Percentiles rank a stretch among this genome's conserved stretches.
These are phyloP conservation scores for Drosophila pandora DNA, from an alignment of 1,140 invertebrate genomes.

Conservation along the genomic window DNA sequence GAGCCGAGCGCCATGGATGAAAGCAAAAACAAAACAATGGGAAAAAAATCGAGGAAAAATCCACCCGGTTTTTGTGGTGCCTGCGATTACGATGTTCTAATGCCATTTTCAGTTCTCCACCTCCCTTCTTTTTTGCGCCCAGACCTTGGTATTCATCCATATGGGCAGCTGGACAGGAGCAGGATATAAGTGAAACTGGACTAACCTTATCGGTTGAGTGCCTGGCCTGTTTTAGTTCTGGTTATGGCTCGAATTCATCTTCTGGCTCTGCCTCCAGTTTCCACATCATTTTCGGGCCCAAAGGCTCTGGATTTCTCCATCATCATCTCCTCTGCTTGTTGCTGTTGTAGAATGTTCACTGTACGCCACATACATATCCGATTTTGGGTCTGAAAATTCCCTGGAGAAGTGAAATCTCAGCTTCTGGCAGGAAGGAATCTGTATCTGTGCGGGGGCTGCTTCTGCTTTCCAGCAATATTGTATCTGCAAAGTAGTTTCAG, in stretches of 20 bases:
- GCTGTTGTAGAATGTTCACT: constrained; percentile 6
- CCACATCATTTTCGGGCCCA: background rate
- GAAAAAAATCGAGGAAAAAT: constrained; percentile 64
- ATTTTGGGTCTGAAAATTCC: constrained; percentile 37
- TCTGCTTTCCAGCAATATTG: constrained; percentile 31
- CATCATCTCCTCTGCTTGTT: constrained; percentile 33
- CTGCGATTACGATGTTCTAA: constrained; percentile 76
- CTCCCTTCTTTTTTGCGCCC: constrained; percentile 9
- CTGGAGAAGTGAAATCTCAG: constrained; percentile 48
- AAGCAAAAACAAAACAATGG: constrained; percentile 21
- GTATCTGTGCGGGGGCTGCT: constrained; percentile 29
- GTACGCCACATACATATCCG: constrained; percentile 2
- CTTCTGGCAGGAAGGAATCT: constrained; percentile 4
- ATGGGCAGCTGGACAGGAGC: constrained; percentile 54
- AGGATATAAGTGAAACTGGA: constrained; percentile 47
- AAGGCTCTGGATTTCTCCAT: constrained; percentile 14
- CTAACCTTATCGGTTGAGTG: constrained; percentile 56
- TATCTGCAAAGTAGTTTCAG: constrained; percentile 43
- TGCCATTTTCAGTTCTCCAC: constrained; percentile 66
- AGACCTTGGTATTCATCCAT: constrained; percentile 50
- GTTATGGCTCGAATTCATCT: constrained; percentile 9
- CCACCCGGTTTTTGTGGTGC: constrained; percentile 62
- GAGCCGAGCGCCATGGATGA: constrained; percentile 41
- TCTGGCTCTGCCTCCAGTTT: background rate
- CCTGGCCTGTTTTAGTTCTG: constrained; percentile 35